Conservation (phyloP, 2,797 vertebrate species). For the Streptopelia turtur region DNA sequence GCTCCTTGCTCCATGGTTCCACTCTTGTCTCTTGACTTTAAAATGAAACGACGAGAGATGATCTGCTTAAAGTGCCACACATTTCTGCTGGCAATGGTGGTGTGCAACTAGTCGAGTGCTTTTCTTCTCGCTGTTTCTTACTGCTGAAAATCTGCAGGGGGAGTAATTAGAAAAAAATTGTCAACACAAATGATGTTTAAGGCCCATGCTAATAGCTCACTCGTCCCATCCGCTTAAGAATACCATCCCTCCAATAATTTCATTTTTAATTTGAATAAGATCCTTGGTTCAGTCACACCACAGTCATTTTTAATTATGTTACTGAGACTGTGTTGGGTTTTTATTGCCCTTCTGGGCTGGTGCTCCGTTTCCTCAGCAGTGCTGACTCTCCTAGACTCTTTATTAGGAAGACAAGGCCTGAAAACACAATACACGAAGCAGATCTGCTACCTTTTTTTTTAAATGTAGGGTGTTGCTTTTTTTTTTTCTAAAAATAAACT, state of each 20-base stretch:
- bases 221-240: background rate
- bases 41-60: background rate
- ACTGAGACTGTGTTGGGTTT: background rate
- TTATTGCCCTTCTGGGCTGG: background rate
- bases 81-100: background rate
- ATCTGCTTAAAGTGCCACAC: background rate
- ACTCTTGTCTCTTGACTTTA: background rate
- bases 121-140: slow-evolving; percentile 1
- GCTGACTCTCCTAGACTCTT: background rate
- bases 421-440: background rate
- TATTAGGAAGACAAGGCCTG: background rate
- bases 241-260: slow-evolving; percentile 19
- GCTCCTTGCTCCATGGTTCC: background rate
- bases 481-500: background rate
- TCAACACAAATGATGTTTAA: slow-evolving; percentile 2
- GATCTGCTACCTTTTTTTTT: background rate
- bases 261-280: slow-evolving; percentile 34
- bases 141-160: slow-evolving; percentile 1
- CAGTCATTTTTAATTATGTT: slow-evolving; percentile 42
- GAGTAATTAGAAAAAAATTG: slow-evolving; percentile 36
- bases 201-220: background rate
- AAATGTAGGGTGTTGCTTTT: background rate
- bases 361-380: background rate
- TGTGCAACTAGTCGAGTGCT: background rate
- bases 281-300: slow-evolving; percentile 11